Percentiles rank a stretch among this genome's conserved stretches.
These are phyloP conservation scores for Pachyseris speciosa DNA, from an alignment of 64 coral and sea anemone genomes.

Conservation along the genomic window DNA sequence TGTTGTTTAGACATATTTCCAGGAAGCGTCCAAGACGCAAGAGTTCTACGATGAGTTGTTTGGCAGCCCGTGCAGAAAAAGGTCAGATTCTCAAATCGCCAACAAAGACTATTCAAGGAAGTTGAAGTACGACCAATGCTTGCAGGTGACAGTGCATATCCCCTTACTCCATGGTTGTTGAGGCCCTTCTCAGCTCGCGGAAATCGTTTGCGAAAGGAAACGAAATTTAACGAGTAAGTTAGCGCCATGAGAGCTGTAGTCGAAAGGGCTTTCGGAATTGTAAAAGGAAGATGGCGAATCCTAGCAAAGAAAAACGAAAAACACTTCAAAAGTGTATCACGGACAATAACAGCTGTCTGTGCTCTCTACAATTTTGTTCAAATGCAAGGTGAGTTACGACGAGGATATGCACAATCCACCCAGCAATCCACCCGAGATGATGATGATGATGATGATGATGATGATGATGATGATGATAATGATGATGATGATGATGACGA, in stretches of 20 bases:
- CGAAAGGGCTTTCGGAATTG: conserved; percentile 20
- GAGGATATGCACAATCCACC: not conserved
- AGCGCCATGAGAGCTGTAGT: conserved; percentile 25
- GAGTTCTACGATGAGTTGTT: no score
- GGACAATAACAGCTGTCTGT: not conserved
- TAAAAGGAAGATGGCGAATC: conserved; percentile 27
- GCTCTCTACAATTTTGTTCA: not conserved
- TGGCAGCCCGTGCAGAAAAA: no score
- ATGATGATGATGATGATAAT: not conserved
- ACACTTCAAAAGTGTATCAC: conserved; percentile 30
- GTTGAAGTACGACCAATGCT: no score
- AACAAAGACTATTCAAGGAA: no score
- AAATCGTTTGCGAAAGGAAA: not conserved
- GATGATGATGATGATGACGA: not conserved
- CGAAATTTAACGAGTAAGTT: conserved; percentile 24
- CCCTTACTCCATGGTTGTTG: no score
- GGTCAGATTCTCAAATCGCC: no score
- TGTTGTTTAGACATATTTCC: no score
- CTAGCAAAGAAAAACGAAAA: conserved; percentile 4
- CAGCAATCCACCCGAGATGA: no score
- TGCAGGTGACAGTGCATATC: no score
- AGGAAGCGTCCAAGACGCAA: no score
- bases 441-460: no score
- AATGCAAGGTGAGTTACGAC: not conserved
- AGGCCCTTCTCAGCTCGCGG: no score